Conservation (phyloP, 2,888 invertebrate species). For the Melangyna quadrimaculata region DNA sequence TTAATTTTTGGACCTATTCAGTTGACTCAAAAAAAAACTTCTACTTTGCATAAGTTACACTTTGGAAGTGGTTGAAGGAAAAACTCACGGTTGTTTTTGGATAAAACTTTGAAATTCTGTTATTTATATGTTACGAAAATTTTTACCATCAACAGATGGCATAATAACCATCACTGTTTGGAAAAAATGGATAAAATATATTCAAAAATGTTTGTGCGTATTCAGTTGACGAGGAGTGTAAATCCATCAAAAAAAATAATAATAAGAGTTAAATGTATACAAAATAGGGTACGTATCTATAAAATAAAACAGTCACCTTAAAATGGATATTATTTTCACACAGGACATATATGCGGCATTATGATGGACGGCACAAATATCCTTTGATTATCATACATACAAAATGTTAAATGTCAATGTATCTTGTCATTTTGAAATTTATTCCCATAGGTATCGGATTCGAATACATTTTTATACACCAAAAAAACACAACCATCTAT, state of each 20-base stretch:
- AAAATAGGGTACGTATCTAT: neutral
- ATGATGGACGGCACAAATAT: constrained; percentile 36
- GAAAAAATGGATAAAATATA: no score
- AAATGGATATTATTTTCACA: constrained; percentile 17
- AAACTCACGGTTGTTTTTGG: no score
- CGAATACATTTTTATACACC: neutral
- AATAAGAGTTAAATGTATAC: neutral
- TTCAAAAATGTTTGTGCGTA: no score
- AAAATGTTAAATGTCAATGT: neutral
- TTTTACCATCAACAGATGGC: no score
- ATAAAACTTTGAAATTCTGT: no score
- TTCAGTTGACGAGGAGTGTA: no score
- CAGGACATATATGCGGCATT: constrained; percentile 21
- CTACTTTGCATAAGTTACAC: no score
- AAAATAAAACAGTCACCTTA: neutral
- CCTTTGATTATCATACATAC: constrained; percentile 44
- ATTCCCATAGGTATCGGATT: constrained; percentile 21
- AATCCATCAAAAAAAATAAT: neutral
- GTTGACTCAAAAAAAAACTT: no score
- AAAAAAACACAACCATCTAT: constrained; percentile 10
- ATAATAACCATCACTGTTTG: no score
- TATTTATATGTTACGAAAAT: no score
- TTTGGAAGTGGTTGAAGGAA: no score
- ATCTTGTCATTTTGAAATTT: constrained; percentile 40
- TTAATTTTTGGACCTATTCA: no score